phyloP scores from a whole-genome alignment of 2,797 vertebrate genomes.

The Tenualosa thibaudeaui region DNA sequence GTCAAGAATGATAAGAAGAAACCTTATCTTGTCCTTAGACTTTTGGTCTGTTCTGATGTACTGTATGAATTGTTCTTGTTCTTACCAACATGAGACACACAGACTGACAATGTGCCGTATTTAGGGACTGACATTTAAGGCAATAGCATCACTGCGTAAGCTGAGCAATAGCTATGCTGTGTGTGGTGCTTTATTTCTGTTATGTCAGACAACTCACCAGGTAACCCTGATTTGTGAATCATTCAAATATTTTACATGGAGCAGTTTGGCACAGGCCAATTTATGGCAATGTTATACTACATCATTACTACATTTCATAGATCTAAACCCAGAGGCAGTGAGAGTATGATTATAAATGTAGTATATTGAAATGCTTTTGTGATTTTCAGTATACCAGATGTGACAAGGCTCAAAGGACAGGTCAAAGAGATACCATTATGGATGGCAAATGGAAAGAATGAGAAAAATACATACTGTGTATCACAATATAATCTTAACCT shows the following conservation, averaged over 20 bases:
- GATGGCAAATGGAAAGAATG: too few relatives aligned
- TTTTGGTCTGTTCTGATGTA: not conserved
- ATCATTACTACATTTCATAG: not conserved
- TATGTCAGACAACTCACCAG: not conserved
- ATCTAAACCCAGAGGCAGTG: not conserved
- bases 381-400: not conserved
- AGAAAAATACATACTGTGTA: too few relatives aligned
- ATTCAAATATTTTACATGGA: not conserved
- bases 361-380: not conserved
- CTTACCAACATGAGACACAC: not conserved
- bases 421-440: not conserved
- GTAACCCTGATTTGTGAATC: not conserved
- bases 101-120: slow-evolving; percentile 10
- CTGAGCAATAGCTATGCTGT: not conserved
- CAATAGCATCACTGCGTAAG: not conserved
- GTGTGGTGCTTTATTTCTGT: not conserved
- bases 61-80: not conserved
- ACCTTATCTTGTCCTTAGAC: not conserved
- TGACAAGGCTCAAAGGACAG: not conserved
- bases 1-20: not conserved
- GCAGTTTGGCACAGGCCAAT: not conserved
- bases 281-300: not conserved
- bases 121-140: not conserved
- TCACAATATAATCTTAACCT: too few relatives aligned
- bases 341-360: too few relatives aligned